Percentiles rank a stretch among this genome's conserved stretches.
Evolutionary conservation across 2,888 invertebrate genomes (phyloP).

Genomic region (Baronia brevicornis): DNA sequence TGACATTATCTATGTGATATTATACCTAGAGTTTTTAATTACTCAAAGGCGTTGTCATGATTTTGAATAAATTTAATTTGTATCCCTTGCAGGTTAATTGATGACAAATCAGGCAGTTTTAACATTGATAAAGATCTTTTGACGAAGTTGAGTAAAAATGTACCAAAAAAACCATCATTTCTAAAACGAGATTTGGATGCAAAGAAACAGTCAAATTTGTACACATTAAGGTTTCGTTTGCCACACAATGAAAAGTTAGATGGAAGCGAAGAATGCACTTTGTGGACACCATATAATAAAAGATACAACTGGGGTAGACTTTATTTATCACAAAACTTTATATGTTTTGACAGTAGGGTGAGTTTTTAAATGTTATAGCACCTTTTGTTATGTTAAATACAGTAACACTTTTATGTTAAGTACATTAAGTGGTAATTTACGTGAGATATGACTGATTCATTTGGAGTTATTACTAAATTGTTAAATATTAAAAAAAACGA

Average conservation of each 20-base stretch:
- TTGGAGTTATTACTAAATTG: too few species aligned
- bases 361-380: constrained; percentile 32
- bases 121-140: constrained; percentile 91
- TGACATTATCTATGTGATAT: too few species aligned
- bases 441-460: too few species aligned
- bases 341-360: constrained; percentile 97
- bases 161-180: constrained; percentile 92
- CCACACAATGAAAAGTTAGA: constrained; percentile 94
- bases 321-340: constrained; percentile 94
- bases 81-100: constrained; percentile 81
- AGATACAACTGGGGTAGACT: constrained; percentile 90
- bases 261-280: constrained; percentile 91
- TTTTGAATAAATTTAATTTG: not conserved
- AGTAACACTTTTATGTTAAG: too few species aligned
- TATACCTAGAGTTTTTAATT: too few species aligned
- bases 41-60: too few species aligned
- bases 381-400: not conserved
- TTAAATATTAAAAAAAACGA: too few species aligned
- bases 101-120: constrained; percentile 91
- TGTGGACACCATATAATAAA: constrained; percentile 97
- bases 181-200: constrained; percentile 97
- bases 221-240: constrained; percentile 87
- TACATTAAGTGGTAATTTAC: too few species aligned
- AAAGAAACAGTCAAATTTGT: constrained; percentile 93
- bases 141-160: constrained; percentile 89